These are phyloP conservation scores for Xenentodon cancila DNA, from an alignment of 2,797 vertebrate species.

Conservation along the genomic window DNA sequence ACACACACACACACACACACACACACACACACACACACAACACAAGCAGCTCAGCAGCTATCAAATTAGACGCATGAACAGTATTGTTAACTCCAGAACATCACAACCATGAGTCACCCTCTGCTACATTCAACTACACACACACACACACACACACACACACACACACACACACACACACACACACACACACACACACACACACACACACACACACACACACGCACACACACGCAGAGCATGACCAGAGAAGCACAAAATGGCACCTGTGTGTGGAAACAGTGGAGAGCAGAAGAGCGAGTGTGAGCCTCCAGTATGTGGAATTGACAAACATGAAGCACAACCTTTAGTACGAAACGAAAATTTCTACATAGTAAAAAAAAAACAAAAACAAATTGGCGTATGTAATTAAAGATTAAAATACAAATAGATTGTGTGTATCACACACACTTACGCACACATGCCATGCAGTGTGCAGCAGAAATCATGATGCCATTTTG, in stretches of 20 bases:
- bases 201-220: constrained; percentile 9
- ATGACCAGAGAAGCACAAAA: constrained; percentile 69
- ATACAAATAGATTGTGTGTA: constrained; percentile 4
- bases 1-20: not conserved
- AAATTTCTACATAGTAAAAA: not conserved
- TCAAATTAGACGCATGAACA: constrained; percentile 69
- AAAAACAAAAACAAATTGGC: no score
- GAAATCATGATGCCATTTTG: constrained; percentile 44
- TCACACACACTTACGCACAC: constrained; percentile 11
- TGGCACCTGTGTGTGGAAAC: constrained; percentile 71
- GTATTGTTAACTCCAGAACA: constrained; percentile 67
- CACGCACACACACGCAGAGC: constrained; percentile 8
- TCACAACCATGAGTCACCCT: constrained; percentile 73
- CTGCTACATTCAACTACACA: constrained; percentile 49
- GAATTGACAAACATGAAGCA: constrained; percentile 9
- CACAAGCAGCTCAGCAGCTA: constrained; percentile 47
- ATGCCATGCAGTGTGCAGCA: constrained; percentile 17
- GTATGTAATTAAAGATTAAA: not conserved
- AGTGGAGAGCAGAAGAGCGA: constrained; percentile 39
- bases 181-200: constrained; percentile 19
- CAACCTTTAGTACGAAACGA: constrained; percentile 4
- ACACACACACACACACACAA: constrained; percentile 37
- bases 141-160: constrained; percentile 12
- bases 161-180: constrained; percentile 10
- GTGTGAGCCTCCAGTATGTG: constrained; percentile 28